Evolutionary conservation across 2,888 invertebrate species (phyloP).

Genomic region (Dastarcus helophoroides): DNA sequence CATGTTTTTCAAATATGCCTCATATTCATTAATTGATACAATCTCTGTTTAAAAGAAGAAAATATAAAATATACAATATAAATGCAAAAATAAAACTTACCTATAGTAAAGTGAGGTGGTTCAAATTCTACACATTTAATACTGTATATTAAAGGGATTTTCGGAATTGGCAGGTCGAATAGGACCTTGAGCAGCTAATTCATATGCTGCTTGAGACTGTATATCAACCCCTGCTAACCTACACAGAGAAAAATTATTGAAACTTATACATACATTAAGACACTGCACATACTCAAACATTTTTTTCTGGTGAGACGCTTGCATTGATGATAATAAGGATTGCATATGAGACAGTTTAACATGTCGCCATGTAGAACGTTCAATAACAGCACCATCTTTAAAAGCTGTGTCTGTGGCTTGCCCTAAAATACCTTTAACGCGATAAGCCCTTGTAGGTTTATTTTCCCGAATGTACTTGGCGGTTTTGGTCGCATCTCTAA

Average conservation of each 20-base stretch:
- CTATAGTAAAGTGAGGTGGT: slow-evolving; percentile 74
- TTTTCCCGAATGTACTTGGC: slow-evolving; percentile 48
- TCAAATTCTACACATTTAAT: slow-evolving; percentile 74
- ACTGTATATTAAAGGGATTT: slow-evolving; percentile 71
- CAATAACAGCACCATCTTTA: slow-evolving; percentile 57
- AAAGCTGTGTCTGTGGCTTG: slow-evolving; percentile 63
- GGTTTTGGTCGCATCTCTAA: slow-evolving; percentile 52
- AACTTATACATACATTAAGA: slow-evolving; percentile 6
- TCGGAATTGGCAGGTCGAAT: slow-evolving; percentile 60
- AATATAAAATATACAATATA: slow-evolving; percentile 2
- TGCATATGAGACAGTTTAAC: slow-evolving; percentile 61
- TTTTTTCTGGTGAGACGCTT: slow-evolving; percentile 74
- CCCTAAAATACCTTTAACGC: slow-evolving; percentile 65
- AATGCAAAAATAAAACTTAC: slow-evolving; percentile 33
- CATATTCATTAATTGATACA: slow-evolving; percentile 76
- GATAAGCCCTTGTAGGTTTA: slow-evolving; percentile 56
- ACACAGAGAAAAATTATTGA: slow-evolving; percentile 15
- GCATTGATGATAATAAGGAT: slow-evolving; percentile 62
- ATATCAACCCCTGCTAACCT: slow-evolving; percentile 69
- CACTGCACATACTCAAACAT: slow-evolving; percentile 66
- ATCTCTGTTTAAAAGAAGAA: slow-evolving; percentile 51
- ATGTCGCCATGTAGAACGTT: slow-evolving; percentile 57
- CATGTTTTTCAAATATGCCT: slow-evolving; percentile 62
- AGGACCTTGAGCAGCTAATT: slow-evolving; percentile 71
- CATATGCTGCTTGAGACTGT: slow-evolving; percentile 81